phyloP scores from a whole-genome alignment of 2,797 vertebrate species.

The Eutrigla gurnardus region DNA sequence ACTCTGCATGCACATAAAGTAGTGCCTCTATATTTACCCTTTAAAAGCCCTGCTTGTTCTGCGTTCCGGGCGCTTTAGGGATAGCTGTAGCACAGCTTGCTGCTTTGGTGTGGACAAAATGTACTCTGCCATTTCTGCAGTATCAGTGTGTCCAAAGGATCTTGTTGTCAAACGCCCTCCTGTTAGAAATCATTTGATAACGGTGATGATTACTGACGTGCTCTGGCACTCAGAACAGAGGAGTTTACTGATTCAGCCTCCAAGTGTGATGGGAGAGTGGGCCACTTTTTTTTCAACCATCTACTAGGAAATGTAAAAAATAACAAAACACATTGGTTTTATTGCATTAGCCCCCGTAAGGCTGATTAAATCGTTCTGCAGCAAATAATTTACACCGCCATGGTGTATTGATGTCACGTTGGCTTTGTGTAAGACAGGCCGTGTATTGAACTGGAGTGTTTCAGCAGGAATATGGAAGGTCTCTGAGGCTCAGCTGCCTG shows the following conservation, averaged over 20 bases:
- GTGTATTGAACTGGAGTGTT: slow-evolving; percentile 28
- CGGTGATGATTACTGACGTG: slow-evolving; percentile 22
- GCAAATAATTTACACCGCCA: slow-evolving; percentile 19
- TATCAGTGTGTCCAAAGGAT: slow-evolving; percentile 2
- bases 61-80: slow-evolving; percentile 51
- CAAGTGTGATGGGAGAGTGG: slow-evolving; percentile 11
- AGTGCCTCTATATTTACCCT: slow-evolving; percentile 77
- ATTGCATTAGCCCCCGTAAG: slow-evolving; percentile 12
- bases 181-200: slow-evolving; percentile 6
- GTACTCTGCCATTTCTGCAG: slow-evolving; percentile 27
- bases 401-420: slow-evolving; percentile 17
- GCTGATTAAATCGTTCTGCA: slow-evolving; percentile 37
- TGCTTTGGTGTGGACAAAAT: slow-evolving; percentile 40
- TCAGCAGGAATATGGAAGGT: slow-evolving; percentile 25
- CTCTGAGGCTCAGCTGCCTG: slow-evolving; percentile 44
- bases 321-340: slow-evolving; percentile 19
- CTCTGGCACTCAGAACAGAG: not conserved
- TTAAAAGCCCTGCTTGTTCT: slow-evolving; percentile 72
- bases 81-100: slow-evolving; percentile 11
- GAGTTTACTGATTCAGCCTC: slow-evolving; percentile 18
- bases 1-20: slow-evolving; percentile 60
- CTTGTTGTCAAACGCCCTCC: slow-evolving; percentile 22
- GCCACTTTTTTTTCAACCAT: slow-evolving; percentile 14
- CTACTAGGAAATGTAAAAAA: slow-evolving; percentile 12
- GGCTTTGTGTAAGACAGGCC: slow-evolving; percentile 25